Base-by-base conservation (phyloP, 2,888 invertebrate genomes). In the Calliscelio sp. region DNA sequence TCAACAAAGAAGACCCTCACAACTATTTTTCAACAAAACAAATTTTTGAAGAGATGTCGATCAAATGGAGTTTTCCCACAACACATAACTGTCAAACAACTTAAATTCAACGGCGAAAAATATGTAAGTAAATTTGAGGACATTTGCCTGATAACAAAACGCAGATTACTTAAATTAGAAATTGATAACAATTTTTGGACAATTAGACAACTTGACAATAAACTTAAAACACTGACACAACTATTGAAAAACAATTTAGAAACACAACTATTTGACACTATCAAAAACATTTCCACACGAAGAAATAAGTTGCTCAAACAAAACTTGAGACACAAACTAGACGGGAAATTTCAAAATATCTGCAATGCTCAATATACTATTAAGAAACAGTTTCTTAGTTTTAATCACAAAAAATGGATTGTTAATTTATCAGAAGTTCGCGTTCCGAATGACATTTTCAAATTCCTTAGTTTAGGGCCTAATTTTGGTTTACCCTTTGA, bases 391-490 rank as follows among this genome's bases (percentile, higher is more conserved):
- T 11, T 51, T 2, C 24, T 22, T 11, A 24, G 5, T 24, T 61
- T 61, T 41, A 18, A 61, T 16, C 61, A 61, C 18, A 18, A 22
- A 18, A 61, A 61, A 61, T 61, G 61, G 61, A 41, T 61, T 41
- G 24, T 61, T 6, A 61, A 61, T 41, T 41, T 61, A 18, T 10
- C 24, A 18, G 20, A 7, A 18, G n/a, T 61, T 2, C 8, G 2
- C 5, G 24, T 61, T 16, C 61, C 61, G 7, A 22, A 18, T 24
- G 24, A 41, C n/a, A 24, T 61, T n/a, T 10, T 24, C 16, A 41
- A 61, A 61, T 61, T 61, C 41, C 11, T 61, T 6, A 61, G 61
- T 41, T 61, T 61, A 41, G 61, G 61, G 0, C 41, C 41, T n/a
- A 61, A 61, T n/a, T 61, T 61, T 41, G 61, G 41, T 8, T 14